Percentiles rank a stretch among this genome's conserved stretches.
Conservation (phyloP, 2,888 invertebrate species). For the Drosophila mayaguana region DNA sequence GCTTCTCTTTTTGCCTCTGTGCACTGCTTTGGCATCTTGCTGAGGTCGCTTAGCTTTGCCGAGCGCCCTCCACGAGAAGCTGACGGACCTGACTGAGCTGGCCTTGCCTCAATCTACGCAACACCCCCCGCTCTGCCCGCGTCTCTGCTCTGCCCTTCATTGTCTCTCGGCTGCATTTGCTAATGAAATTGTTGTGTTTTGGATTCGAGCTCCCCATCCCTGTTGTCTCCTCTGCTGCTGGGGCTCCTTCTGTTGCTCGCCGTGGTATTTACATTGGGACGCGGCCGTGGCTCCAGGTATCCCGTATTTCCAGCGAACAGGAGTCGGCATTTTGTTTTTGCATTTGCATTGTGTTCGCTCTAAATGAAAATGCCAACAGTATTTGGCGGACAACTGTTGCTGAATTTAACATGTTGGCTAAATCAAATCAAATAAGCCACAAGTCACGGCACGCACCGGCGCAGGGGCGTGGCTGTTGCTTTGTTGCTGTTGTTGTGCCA, state of each 20-base stretch:
- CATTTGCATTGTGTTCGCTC: constrained; percentile 31
- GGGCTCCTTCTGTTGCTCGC: constrained; percentile 23
- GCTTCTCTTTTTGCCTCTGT: neutral
- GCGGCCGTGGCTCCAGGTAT: constrained; percentile 49
- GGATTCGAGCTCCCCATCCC: constrained; percentile 23
- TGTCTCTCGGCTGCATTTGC: constrained; percentile 20
- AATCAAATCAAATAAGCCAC: constrained; percentile 34
- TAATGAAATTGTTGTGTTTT: constrained; percentile 60
- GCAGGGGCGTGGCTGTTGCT: neutral
- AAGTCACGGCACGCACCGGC: constrained; percentile 21
- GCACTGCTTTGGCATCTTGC: constrained; percentile 16
- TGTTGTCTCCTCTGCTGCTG: neutral
- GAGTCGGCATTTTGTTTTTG: constrained; percentile 19
- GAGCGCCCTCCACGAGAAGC: neutral
- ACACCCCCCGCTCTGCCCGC: neutral
- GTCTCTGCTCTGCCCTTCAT: neutral
- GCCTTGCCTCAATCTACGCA: constrained; percentile 8
- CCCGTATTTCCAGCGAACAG: constrained; percentile 2
- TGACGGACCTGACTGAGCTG: neutral
- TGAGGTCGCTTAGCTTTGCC: constrained; percentile 9
- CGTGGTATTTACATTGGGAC: constrained; percentile 32
- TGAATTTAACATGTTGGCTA: constrained; percentile 15
- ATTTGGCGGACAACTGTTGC: constrained; percentile 50
- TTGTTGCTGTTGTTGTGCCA: constrained; percentile 10
- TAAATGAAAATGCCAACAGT: constrained; percentile 42